Conservation (phyloP, 2,113 vertebrate genomes). For the Macquaria ambigua region DNA sequence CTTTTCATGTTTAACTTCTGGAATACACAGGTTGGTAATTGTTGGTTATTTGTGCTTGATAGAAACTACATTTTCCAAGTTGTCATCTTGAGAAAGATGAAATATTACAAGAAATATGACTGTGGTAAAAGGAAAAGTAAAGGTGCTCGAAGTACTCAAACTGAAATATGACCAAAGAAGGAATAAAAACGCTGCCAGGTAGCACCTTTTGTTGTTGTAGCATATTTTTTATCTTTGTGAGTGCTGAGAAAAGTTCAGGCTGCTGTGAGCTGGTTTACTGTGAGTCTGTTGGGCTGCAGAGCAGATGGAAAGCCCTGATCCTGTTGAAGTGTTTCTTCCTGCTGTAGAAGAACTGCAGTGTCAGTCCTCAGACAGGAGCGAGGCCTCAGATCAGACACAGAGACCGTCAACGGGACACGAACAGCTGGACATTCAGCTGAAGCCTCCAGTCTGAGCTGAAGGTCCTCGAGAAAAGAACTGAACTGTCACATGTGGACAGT, state of each 20-base stretch:
- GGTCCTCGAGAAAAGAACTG: not conserved
- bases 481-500: not conserved
- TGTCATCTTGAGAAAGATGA: slow-evolving; percentile 3
- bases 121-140: not conserved
- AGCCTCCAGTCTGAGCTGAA: not conserved
- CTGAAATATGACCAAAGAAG: slow-evolving; percentile 1
- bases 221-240: slow-evolving; percentile 31
- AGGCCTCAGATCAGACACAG: slow-evolving; percentile 6
- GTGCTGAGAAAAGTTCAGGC: not conserved
- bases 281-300: not conserved
- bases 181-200: not conserved
- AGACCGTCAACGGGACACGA: not conserved
- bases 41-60: not conserved
- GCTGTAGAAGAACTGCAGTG: not conserved
- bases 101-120: slow-evolving; percentile 3
- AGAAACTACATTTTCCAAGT: not conserved
- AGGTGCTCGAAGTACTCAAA: not conserved
- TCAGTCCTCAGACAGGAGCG: not conserved
- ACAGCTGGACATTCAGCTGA: not conserved
- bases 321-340: not conserved
- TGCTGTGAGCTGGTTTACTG: not conserved
- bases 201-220: slow-evolving; percentile 11
- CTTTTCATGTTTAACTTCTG: not conserved
- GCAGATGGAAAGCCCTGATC: not conserved
- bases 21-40: no score